Evolutionary conservation across 1,140 invertebrate genomes (phyloP), one percentile per base, ranked within the genome.

Genomic region (Cotesia vestalis): DNA sequence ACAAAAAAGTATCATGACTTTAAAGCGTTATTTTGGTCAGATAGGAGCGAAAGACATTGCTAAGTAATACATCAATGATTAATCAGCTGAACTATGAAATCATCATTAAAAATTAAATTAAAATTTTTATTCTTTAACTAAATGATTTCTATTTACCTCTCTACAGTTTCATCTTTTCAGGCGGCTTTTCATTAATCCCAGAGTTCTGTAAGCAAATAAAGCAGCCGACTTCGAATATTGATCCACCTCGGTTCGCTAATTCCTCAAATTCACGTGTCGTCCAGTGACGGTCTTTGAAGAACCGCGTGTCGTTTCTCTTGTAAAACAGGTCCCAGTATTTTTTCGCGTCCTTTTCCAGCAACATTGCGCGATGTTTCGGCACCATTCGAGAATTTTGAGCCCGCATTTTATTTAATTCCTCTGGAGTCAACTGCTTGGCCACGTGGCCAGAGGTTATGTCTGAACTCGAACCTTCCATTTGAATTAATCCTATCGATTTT

Each of bases 281-380:
- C 98, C 98, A 99, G 83, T 99, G 96, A 17, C 98, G 90, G 86
- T 99, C 97, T 87, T 97, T 97, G 83, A 99, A 99, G 82, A 99
- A 99, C 76, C 92, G 89, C 0, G 90, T 93, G 77, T 94, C 92
- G 83, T 97, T 97, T 73, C 96, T 87, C 86, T 99, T 98, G 82
- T 99, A 99, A 86, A 99, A 99, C 61, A 97, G 87, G 86, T 99
- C 98, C 98, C 98, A 99, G 84, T 99, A 92, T 76, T 95, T 94
- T 79, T 93, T 92, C 0, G 96, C 94, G 78, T 99, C 92, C 61
- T 84, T 86, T 86, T 99, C 97, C 20, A 99, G 79, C 83, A 95
- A 92, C 4, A 89, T 87, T 38, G 95, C 94, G 81, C 94, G 94
- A 85, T 94, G 95, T 74, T 91, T 89, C 0, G 90, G 85, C 0